These are phyloP conservation scores for Neodontobutis hainanensis DNA, from an alignment of 2,113 vertebrate species.

Conservation along the genomic window DNA sequence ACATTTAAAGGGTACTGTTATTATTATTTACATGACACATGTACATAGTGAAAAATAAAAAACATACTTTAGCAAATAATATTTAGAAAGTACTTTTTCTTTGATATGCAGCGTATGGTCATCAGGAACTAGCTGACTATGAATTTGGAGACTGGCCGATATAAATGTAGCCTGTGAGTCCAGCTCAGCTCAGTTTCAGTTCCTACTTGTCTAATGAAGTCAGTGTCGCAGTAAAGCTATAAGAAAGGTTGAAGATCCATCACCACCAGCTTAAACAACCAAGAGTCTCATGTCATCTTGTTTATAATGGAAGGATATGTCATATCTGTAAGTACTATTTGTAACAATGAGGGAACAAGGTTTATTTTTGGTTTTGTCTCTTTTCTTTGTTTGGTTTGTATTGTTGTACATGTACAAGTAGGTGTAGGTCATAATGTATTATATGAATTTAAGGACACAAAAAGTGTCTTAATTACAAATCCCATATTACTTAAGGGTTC, in stretches of 20 bases:
- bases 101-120: background rate
- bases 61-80: background rate
- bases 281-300: conserved; percentile 51
- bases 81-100: background rate
- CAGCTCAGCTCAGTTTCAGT: conserved; percentile 66
- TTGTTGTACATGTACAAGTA: background rate
- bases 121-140: conserved; percentile 54
- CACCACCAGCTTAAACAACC: conserved; percentile 28
- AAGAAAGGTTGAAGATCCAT: conserved; percentile 44
- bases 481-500: conserved; percentile 37
- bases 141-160: conserved; percentile 39
- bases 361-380: no score
- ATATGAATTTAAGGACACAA: background rate
- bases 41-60: no score
- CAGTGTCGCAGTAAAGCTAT: conserved; percentile 51
- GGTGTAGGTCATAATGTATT: background rate
- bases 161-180: conserved; percentile 32
- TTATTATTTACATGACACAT: no score
- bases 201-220: conserved; percentile 61
- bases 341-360: no score
- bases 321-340: conserved; percentile 62
- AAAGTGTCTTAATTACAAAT: conserved; percentile 12
- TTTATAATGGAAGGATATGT: conserved; percentile 69
- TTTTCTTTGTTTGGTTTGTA: background rate
- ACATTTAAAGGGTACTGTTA: no score